Percentiles rank a stretch among this genome's conserved stretches.
Conservation (phyloP, 2,888 invertebrate genomes). For the Hedychridium roseum region DNA sequence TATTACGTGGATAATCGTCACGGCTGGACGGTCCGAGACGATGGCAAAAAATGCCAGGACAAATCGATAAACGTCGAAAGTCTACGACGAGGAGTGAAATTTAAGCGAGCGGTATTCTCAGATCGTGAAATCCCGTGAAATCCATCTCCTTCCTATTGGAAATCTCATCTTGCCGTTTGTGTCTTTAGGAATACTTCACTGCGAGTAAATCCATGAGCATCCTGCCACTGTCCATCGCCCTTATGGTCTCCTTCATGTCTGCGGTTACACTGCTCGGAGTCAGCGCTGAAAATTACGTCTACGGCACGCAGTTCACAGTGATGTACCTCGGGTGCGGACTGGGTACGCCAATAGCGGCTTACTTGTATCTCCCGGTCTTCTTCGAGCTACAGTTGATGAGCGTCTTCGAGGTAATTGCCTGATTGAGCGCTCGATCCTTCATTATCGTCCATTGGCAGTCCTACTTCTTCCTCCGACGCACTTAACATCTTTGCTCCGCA, state of each 20-base stretch:
- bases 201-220: constrained; percentile 84
- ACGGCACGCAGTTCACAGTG: constrained; percentile 81
- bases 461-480: neutral
- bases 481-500: neutral
- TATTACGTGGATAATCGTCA: too few relatives aligned
- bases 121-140: too few relatives aligned
- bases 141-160: too few relatives aligned
- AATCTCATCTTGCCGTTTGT: neutral
- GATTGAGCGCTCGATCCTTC: constrained; percentile 2
- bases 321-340: constrained; percentile 80
- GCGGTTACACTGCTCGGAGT: constrained; percentile 90
- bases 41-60: too few relatives aligned
- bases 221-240: constrained; percentile 83
- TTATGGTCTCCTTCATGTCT: constrained; percentile 95
- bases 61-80: too few relatives aligned
- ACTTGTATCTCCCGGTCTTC: constrained; percentile 85
- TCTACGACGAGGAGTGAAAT: too few relatives aligned
- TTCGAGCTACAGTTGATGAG: constrained; percentile 84
- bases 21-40: too few relatives aligned
- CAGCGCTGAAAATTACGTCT: constrained; percentile 85
- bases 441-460: neutral
- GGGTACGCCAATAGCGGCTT: constrained; percentile 80
- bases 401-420: constrained; percentile 77
- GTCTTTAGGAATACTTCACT: constrained; percentile 77
- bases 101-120: too few relatives aligned